A percentile compares a stretch with the other conserved stretches of the same genome.
These are phyloP conservation scores for Ennomos fuscantarius DNA, from an alignment of 2,888 invertebrate genomes.

Conservation along the genomic window DNA sequence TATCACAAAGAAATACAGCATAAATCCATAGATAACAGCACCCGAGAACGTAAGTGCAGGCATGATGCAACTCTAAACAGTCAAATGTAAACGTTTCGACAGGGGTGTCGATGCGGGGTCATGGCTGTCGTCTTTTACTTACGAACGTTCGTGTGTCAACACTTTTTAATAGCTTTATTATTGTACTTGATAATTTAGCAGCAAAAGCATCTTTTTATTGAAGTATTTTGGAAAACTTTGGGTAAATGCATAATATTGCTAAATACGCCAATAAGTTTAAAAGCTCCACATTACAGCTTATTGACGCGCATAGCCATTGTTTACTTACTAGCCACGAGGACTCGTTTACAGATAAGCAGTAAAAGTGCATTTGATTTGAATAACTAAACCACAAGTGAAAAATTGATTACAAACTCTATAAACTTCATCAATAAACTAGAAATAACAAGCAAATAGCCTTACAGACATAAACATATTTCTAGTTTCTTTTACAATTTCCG, in stretches of 20 bases:
- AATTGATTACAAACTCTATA: constrained; percentile 16
- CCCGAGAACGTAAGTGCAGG: constrained; percentile 8
- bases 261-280: no score
- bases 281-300: no score
- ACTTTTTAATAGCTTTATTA: constrained; percentile 13
- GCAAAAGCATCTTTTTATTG: background rate
- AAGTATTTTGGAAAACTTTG: background rate
- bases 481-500: constrained; percentile 30
- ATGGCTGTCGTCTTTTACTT: constrained; percentile 29
- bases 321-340: no score
- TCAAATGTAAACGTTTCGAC: constrained; percentile 31
- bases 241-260: background rate
- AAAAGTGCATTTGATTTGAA: background rate
- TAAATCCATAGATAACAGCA: constrained; percentile 13
- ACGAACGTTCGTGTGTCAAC: constrained; percentile 11
- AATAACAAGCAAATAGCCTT: constrained; percentile 28
- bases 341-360: no score
- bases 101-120: constrained; percentile 32
- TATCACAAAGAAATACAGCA: constrained; percentile 13
- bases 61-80: constrained; percentile 33
- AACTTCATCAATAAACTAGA: constrained; percentile 31
- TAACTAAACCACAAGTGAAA: constrained; percentile 4
- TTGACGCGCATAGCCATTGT: no score
- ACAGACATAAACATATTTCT: constrained; percentile 19
- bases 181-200: constrained; percentile 8